phyloP scores from a whole-genome alignment of 2,113 vertebrate species.

The Reinhardtius hippoglossoides region DNA sequence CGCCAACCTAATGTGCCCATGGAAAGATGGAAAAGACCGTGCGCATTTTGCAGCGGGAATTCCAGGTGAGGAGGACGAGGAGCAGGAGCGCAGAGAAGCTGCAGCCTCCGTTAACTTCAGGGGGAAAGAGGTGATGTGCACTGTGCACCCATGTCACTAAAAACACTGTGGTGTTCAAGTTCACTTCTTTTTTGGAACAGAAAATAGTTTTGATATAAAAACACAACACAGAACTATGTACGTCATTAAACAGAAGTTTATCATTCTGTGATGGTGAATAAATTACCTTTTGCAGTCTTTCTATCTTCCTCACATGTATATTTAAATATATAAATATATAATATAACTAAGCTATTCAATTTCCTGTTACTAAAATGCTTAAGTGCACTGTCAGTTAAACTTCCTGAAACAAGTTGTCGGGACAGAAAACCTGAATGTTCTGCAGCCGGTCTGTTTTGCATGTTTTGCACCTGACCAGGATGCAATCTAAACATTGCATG shows the following conservation, averaged over 20 bases:
- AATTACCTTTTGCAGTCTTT: too few species aligned
- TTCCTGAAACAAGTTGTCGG: conserved; percentile 4
- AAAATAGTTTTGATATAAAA: too few species aligned
- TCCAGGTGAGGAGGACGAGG: conserved; percentile 4
- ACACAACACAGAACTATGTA: background rate
- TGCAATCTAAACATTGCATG: conserved; percentile 2
- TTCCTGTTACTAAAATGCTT: too few species aligned
- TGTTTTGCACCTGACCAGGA: conserved; percentile 12
- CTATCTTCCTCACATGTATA: too few species aligned
- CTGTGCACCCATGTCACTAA: background rate
- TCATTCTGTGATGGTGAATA: too few species aligned
- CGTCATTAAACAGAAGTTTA: too few species aligned
- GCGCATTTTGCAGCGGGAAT: background rate
- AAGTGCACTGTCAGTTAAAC: background rate
- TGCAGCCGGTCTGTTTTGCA: conserved; percentile 27
- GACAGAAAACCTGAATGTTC: background rate
- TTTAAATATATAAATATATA: too few species aligned
- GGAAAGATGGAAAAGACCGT: conserved; percentile 1
- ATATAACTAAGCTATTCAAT: too few species aligned
- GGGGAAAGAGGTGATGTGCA: conserved; percentile 7
- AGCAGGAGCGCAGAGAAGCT: conserved; percentile 14
- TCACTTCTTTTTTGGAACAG: background rate
- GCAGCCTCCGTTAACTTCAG: conserved; percentile 25
- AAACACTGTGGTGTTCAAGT: background rate
- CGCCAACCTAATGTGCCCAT: background rate